A percentile compares a stretch with the other conserved stretches of the same genome.
These are phyloP conservation scores for Babylonia areolata DNA, from an alignment of 1,140 invertebrate genomes.

Conservation along the genomic window DNA sequence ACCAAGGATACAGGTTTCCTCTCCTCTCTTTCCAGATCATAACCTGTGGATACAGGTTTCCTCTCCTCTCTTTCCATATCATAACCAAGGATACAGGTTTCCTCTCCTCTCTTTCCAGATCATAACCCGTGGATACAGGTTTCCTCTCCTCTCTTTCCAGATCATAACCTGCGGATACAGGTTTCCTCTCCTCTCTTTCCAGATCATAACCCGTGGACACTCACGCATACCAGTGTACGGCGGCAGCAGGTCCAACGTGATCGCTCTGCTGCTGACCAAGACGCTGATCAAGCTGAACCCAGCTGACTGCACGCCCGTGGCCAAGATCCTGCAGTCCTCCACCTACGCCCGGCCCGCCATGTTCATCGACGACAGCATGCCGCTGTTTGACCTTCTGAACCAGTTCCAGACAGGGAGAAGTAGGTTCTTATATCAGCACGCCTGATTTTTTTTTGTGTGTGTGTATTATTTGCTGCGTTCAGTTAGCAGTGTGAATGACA, in stretches of 20 bases:
- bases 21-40: too few species aligned
- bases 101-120: too few species aligned
- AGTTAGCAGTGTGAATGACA: background rate
- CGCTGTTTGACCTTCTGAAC: constrained; percentile 71
- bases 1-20: too few species aligned
- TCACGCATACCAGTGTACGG: constrained; percentile 72
- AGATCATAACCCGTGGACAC: constrained; percentile 63
- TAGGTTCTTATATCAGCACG: constrained; percentile 21
- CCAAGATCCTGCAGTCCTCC: constrained; percentile 50
- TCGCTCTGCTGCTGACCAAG: constrained; percentile 68
- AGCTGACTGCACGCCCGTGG: constrained; percentile 58
- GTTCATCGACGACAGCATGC: constrained; percentile 58
- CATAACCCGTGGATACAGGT: too few species aligned
- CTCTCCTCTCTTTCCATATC: too few species aligned
- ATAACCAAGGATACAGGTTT: too few species aligned
- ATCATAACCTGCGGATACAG: too few species aligned
- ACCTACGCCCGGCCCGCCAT: constrained; percentile 47
- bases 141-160: too few species aligned
- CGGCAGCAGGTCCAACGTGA: constrained; percentile 52
- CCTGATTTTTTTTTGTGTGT: background rate
- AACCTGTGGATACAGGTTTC: too few species aligned
- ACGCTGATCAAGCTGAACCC: constrained; percentile 64
- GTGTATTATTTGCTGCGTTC: background rate
- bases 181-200: too few species aligned
- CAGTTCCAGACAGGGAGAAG: constrained; percentile 72